phyloP scores from a whole-genome alignment of 2,888 invertebrate species.

The Coleophora deauratella region DNA sequence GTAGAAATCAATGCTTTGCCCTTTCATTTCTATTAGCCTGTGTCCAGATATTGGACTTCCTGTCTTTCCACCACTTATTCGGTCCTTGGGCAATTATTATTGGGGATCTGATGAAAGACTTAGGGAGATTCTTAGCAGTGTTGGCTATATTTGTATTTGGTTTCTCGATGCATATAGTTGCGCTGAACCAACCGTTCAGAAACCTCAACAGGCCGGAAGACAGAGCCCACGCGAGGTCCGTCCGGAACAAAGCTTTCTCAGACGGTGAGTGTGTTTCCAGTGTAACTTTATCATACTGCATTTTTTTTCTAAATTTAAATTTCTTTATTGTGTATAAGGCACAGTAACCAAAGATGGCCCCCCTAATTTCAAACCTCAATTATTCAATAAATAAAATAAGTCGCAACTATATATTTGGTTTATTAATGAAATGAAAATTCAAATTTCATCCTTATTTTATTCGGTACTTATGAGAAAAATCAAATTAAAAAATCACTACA shows the following conservation, averaged over 20 bases:
- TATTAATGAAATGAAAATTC: too few species aligned
- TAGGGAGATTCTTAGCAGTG: conserved; percentile 97
- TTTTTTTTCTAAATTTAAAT: background rate
- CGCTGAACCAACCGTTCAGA: conserved; percentile 94
- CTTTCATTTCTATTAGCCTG: conserved; percentile 96
- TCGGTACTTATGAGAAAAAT: too few species aligned
- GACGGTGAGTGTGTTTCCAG: conserved; percentile 77
- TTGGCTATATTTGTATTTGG: conserved; percentile 98
- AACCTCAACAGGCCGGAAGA: conserved; percentile 78
- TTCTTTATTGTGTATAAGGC: too few species aligned
- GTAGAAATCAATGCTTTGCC: conserved; percentile 97
- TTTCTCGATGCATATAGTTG: conserved; percentile 97
- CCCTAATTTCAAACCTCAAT: too few species aligned
- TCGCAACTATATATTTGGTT: too few species aligned
- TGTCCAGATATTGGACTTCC: conserved; percentile 97
- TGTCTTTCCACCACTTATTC: conserved; percentile 99
- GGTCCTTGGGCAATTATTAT: conserved; percentile 99
- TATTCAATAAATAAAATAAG: too few species aligned
- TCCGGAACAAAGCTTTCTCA: conserved; percentile 75
- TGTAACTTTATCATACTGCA: conserved; percentile 11
- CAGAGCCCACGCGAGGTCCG: conserved; percentile 71
- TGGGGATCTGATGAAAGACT: conserved; percentile 93
- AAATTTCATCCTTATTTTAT: too few species aligned
- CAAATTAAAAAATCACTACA: too few species aligned
- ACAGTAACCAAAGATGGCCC: too few species aligned